These are phyloP conservation scores for Chloropsis hardwickii DNA, from an alignment of 2,113 vertebrate species.

Conservation along the genomic window DNA sequence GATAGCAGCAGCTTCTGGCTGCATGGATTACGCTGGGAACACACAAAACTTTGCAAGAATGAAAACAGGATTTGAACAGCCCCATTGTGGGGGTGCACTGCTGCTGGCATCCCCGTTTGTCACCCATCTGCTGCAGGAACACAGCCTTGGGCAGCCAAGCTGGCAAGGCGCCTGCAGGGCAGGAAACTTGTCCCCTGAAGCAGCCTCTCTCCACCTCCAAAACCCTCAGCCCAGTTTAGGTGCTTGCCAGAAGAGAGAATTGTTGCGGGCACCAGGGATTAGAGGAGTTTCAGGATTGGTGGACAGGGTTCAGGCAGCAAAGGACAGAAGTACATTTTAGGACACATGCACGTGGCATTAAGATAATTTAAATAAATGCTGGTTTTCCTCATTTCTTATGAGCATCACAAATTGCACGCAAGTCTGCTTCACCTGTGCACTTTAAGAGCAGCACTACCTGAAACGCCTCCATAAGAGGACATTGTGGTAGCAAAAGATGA, in stretches of 20 bases:
- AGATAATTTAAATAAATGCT: background rate
- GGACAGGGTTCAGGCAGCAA: background rate
- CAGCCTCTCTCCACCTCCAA: background rate
- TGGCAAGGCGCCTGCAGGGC: background rate
- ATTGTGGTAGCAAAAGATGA: background rate
- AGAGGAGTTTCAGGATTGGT: background rate
- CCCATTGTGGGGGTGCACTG: background rate
- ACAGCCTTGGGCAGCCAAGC: background rate
- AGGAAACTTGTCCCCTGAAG: background rate
- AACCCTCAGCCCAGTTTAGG: background rate
- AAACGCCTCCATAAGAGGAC: background rate
- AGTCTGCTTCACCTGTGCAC: background rate
- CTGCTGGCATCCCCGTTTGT: background rate
- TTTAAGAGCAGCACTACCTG: background rate
- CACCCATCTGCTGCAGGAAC: background rate
- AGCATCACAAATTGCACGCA: background rate
- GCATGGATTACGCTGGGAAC: accelerated
- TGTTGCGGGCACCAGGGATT: background rate
- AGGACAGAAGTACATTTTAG: background rate
- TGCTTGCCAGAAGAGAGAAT: background rate
- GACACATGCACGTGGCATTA: background rate
- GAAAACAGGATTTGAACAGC: background rate
- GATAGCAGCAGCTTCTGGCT: background rate
- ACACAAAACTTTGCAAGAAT: background rate
- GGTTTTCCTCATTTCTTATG: background rate